phyloP scores from a whole-genome alignment of 2,797 vertebrate species.

The Bradypus variegatus region DNA sequence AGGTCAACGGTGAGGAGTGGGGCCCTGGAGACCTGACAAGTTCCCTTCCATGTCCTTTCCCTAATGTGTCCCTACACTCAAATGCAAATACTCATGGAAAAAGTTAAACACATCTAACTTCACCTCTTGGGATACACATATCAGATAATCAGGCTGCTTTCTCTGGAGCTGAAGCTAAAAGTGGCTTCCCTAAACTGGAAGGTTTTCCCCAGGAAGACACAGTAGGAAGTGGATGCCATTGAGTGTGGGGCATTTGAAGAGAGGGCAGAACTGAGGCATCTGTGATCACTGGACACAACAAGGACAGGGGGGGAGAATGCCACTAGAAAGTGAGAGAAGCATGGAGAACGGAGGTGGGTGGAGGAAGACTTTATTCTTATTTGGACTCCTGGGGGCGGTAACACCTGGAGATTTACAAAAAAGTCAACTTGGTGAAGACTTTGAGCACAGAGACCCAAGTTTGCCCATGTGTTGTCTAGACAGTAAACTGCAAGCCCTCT shows the following conservation, averaged over 20 bases:
- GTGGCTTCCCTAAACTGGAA: not conserved
- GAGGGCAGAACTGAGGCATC: not conserved
- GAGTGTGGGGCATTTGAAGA: not conserved
- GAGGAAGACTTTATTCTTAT: not conserved
- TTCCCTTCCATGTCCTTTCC: not conserved
- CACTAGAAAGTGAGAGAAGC: no score
- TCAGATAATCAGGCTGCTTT: not conserved
- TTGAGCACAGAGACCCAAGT: not conserved
- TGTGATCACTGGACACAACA: not conserved
- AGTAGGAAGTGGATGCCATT: not conserved
- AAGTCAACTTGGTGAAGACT: not conserved
- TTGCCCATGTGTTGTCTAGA: not conserved
- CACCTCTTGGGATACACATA: not conserved
- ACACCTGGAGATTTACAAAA: not conserved
- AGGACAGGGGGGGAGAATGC: not conserved
- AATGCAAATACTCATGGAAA: not conserved
- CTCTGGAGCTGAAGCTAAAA: not conserved
- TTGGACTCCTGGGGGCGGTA: no score
- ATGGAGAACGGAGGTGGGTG: not conserved
- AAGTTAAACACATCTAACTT: not conserved
- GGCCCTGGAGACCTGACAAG: not conserved
- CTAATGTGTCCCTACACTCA: not conserved
- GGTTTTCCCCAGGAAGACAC: not conserved
- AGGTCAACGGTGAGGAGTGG: not conserved
- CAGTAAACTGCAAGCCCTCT: not conserved